These are phyloP conservation scores for Dasyornis broadbenti DNA, from an alignment of 2,113 vertebrate genomes.

Conservation along the genomic window DNA sequence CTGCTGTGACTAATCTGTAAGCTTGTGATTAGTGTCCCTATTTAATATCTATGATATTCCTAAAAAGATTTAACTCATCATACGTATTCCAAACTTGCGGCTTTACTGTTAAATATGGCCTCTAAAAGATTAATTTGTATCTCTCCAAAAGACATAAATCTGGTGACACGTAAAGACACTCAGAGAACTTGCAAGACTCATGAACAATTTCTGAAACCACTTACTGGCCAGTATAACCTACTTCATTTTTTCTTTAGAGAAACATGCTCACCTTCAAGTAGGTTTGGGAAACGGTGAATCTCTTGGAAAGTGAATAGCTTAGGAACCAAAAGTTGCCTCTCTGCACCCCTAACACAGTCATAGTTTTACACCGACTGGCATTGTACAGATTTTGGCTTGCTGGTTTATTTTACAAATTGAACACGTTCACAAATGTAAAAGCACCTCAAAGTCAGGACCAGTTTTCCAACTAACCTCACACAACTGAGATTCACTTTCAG, in stretches of 20 bases:
- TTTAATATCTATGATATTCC: not conserved
- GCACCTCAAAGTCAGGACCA: not conserved
- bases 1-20: not conserved
- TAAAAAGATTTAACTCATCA: not conserved
- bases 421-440: not conserved
- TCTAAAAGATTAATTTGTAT: not conserved
- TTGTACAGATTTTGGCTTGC: not conserved
- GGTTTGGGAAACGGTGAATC: not conserved
- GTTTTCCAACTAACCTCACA: not conserved
- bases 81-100: not conserved
- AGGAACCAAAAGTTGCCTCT: not conserved
- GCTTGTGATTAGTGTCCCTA: not conserved
- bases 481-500: not conserved
- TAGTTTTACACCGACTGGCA: accelerated
- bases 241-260: not conserved
- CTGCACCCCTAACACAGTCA: not conserved
- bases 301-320: not conserved
- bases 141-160: not conserved
- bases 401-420: not conserved
- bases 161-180: not conserved
- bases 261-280: not conserved
- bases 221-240: not conserved
- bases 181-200: not conserved
- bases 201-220: not conserved
- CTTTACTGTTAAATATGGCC: not conserved